Evolutionary conservation across 1,140 invertebrate species (phyloP).

Genomic region (Bombus balteatus): DNA sequence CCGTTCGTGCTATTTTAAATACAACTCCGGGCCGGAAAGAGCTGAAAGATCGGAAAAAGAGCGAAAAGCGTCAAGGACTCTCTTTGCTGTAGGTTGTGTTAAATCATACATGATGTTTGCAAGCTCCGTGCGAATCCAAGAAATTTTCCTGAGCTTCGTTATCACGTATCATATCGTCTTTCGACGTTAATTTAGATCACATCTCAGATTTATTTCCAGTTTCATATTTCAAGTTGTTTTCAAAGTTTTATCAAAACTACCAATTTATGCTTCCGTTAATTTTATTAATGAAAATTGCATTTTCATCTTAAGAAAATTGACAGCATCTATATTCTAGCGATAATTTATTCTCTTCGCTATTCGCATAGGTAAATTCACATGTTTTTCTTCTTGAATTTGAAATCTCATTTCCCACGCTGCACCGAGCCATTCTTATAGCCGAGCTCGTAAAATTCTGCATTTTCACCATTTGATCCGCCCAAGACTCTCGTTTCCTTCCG

Average conservation of each 20-base stretch:
- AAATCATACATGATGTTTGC: constrained; percentile 36
- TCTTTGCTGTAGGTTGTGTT: constrained; percentile 30
- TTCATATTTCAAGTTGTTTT: too few species aligned
- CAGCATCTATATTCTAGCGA: background rate
- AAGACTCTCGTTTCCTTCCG: background rate
- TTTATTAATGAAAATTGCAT: background rate
- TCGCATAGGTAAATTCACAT: background rate
- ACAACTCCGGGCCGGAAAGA: constrained; percentile 13
- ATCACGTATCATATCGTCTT: constrained; percentile 4
- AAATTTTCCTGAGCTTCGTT: background rate
- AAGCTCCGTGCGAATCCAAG: constrained; percentile 25
- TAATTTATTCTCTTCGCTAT: background rate
- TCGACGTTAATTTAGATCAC: too few species aligned
- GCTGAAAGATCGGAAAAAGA: constrained; percentile 22
- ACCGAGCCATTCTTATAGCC: too few species aligned
- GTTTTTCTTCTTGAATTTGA: background rate
- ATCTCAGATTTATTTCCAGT: background rate
- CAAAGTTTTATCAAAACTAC: too few species aligned
- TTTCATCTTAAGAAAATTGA: background rate
- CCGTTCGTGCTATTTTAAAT: background rate
- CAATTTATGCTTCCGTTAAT: background rate
- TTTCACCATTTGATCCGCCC: background rate
- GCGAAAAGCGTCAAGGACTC: constrained; percentile 32
- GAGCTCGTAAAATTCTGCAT: background rate
- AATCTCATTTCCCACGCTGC: background rate